Percentiles rank a stretch among this genome's conserved stretches.
phyloP scores from a whole-genome alignment of 2,797 vertebrate genomes.

The Hydrolagus colliei region DNA sequence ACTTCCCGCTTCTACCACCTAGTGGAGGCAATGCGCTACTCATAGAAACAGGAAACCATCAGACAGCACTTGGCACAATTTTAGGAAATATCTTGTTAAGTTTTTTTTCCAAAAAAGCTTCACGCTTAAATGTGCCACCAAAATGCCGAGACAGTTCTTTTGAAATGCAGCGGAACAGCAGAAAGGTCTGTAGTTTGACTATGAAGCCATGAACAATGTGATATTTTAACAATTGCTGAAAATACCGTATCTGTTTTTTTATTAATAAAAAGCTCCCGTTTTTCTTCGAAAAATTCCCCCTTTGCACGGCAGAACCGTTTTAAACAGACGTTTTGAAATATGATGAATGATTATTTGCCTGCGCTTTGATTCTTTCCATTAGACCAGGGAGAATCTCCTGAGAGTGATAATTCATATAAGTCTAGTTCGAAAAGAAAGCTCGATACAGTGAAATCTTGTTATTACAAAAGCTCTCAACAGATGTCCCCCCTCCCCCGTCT shows the following conservation, averaged over 20 bases:
- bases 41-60: not conserved
- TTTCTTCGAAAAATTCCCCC: not conserved
- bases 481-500: not conserved
- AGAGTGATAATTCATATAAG: not conserved
- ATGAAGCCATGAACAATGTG: not conserved
- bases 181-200: not conserved
- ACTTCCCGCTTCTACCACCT: constrained; percentile 1
- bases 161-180: not conserved
- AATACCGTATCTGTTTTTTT: no score
- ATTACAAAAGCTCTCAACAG: not conserved
- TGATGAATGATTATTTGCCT: not conserved
- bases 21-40: not conserved
- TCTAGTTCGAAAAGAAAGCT: not conserved
- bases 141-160: not conserved
- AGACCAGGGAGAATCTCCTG: not conserved
- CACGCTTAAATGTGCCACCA: constrained; percentile 6
- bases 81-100: constrained; percentile 29
- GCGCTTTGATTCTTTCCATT: not conserved
- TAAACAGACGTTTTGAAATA: not conserved
- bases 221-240: not conserved
- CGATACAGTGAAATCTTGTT: not conserved
- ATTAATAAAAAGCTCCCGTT: not conserved
- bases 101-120: not conserved
- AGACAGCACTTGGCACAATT: not conserved
- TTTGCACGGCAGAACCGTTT: not conserved